A percentile compares a stretch with the other conserved stretches of the same genome.
Evolutionary conservation across 1,140 invertebrate genomes (phyloP).

Genomic region (Bombyx mori): DNA sequence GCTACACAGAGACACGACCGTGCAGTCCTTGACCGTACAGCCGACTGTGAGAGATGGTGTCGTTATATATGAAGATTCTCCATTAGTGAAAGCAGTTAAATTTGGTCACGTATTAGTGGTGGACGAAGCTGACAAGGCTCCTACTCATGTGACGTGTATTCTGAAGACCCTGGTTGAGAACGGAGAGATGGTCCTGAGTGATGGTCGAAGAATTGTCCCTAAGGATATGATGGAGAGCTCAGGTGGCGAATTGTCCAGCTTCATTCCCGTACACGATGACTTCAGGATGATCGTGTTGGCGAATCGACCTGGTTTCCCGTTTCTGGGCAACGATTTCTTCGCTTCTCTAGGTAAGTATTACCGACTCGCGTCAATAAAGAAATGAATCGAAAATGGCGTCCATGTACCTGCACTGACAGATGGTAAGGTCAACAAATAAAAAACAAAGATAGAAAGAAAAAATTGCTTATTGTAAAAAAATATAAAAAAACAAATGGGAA

Average conservation of each 20-base stretch:
- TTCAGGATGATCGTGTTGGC: constrained; percentile 94
- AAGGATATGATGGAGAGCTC: constrained; percentile 56
- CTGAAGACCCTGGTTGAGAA: constrained; percentile 95
- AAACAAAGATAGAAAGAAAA: no score
- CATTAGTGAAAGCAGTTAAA: constrained; percentile 92
- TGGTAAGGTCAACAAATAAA: no score
- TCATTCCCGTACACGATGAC: constrained; percentile 85
- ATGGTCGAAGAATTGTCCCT: constrained; percentile 90
- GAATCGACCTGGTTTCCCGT: constrained; percentile 97
- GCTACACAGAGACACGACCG: constrained; percentile 95
- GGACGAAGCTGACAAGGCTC: constrained; percentile 97
- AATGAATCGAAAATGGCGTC: no score
- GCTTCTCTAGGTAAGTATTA: constrained; percentile 73
- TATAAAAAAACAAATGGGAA: no score
- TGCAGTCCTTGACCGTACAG: constrained; percentile 94
- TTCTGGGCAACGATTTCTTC: constrained; percentile 98
- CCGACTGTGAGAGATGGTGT: constrained; percentile 90
- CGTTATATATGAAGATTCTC: constrained; percentile 94
- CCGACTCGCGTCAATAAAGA: no score
- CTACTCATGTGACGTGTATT: constrained; percentile 96
- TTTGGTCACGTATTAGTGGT: constrained; percentile 91
- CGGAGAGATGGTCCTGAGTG: constrained; percentile 95
- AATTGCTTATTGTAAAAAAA: no score
- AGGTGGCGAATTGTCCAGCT: constrained; percentile 58
- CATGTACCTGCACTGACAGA: no score